Evolutionary conservation across 2,888 invertebrate genomes (phyloP), one percentile per base, ranked within the genome.

Genomic region (Endomychus coccineus): DNA sequence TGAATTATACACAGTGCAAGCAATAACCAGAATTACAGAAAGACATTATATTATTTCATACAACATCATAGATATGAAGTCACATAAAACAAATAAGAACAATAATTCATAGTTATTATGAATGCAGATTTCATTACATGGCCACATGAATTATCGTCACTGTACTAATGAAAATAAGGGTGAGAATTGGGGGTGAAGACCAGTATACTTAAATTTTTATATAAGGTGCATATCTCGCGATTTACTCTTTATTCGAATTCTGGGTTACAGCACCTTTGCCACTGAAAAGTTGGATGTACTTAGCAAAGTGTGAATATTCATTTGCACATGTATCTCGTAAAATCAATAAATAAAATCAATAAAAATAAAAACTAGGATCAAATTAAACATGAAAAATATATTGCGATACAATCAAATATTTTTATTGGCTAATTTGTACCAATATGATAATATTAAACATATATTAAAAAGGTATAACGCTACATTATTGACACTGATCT

Each of bases 11-110:
- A 54, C 50, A 60, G 59, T 60, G 59, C 59, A 60, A 58, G 58
- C 58, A 60, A 59, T 59, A 61, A 63, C 61, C 56, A 62, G 61
- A 60, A 61, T 62, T 61, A 61, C 54, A 56, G 46, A 52, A 44
- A 57, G 58, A 60, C 56, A 61, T 62, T 61, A 62, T 58, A 62
- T 61, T 59, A 64, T 59, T 59, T 58, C 58, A 61, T 61, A 61
- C 54, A 57, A 52, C 49, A 51, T 49, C 43, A 54, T 53, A 38
- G 53, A 54, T 52, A 61, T 62, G 60, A 64, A 60, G 59, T 62
- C 60, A 62, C 59, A 61, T 62, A 60, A 58, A 59, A 56, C 52
- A 52, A 52, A 54, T 27, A 31, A 28, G 16, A 35, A 43, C 40
- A 54, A 58, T 59, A 59, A 61, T 61, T 61, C 59, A 50, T 56